Evolutionary conservation across 1,140 invertebrate species (phyloP).

Genomic region (Drosophila willistoni): DNA sequence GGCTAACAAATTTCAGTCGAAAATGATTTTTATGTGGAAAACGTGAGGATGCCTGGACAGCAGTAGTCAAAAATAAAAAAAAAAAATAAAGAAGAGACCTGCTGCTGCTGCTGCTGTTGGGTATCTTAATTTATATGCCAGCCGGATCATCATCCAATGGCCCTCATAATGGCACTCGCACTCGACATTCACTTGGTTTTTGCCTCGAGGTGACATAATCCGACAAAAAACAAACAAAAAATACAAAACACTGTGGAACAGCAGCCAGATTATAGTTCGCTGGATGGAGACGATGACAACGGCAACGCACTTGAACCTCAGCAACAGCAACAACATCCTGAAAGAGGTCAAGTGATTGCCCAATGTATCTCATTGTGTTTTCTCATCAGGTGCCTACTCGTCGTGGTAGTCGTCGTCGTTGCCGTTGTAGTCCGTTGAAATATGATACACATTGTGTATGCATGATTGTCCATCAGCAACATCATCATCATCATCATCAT

Average conservation of each 20-base stretch:
- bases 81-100: conserved; percentile 19
- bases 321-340: conserved; percentile 73
- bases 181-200: conserved; percentile 50
- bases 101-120: conserved; percentile 16
- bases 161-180: conserved; percentile 60
- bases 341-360: conserved; percentile 79
- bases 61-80: neutral
- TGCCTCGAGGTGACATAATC: conserved; percentile 49
- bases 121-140: conserved; percentile 73
- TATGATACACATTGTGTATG: conserved; percentile 79
- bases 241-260: neutral
- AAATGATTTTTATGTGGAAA: conserved; percentile 75
- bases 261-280: conserved; percentile 15
- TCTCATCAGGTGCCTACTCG: conserved; percentile 70
- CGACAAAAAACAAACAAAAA: conserved; percentile 2
- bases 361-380: conserved; percentile 79
- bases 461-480: conserved; percentile 59
- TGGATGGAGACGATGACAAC: neutral
- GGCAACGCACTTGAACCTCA: conserved; percentile 68
- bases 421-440: conserved; percentile 53
- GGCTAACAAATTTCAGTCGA: conserved; percentile 70
- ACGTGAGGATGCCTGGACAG: conserved; percentile 71
- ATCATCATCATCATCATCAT: conserved; percentile 29
- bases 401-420: conserved; percentile 15
- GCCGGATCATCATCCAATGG: conserved; percentile 73